Evolutionary conservation across 2,113 vertebrate genomes (phyloP).

Genomic region (Mystacornis crossleyi): DNA sequence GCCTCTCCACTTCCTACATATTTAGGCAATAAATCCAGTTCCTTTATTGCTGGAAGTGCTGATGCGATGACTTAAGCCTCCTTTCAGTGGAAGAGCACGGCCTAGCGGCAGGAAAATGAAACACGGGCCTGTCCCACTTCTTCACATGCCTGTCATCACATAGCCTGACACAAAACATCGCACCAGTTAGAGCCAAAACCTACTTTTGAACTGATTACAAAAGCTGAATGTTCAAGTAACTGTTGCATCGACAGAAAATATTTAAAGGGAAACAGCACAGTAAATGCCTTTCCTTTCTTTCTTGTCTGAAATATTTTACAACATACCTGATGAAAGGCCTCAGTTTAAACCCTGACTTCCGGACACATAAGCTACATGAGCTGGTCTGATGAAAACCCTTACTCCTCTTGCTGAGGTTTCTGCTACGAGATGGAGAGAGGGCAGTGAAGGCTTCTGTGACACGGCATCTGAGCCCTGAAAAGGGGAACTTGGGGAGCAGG

Average conservation of each 20-base stretch:
- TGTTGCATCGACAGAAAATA: not conserved
- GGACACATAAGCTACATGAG: not conserved
- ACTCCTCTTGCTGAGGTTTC: not conserved
- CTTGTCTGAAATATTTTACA: not conserved
- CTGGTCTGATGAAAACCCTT: not conserved
- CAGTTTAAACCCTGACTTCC: not conserved
- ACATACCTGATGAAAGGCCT: not conserved
- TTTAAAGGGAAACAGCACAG: not conserved
- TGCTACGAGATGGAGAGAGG: not conserved
- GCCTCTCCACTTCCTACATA: not conserved
- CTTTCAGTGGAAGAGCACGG: not conserved
- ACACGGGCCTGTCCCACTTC: not conserved
- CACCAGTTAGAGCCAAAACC: not conserved
- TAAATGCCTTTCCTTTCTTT: not conserved
- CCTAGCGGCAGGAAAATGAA: constrained; percentile 19
- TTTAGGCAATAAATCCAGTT: not conserved
- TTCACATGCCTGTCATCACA: not conserved
- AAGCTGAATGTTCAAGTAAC: not conserved
- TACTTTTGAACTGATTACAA: not conserved
- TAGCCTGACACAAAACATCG: not conserved
- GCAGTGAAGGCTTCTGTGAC: not conserved
- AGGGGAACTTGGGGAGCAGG: not conserved
- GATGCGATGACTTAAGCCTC: not conserved
- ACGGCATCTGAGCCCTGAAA: not conserved
- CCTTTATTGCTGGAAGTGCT: not conserved